Evolutionary conservation across 2,888 invertebrate species (phyloP), one percentile per base, ranked within the genome.

Genomic region (Periphyllus acericola): DNA sequence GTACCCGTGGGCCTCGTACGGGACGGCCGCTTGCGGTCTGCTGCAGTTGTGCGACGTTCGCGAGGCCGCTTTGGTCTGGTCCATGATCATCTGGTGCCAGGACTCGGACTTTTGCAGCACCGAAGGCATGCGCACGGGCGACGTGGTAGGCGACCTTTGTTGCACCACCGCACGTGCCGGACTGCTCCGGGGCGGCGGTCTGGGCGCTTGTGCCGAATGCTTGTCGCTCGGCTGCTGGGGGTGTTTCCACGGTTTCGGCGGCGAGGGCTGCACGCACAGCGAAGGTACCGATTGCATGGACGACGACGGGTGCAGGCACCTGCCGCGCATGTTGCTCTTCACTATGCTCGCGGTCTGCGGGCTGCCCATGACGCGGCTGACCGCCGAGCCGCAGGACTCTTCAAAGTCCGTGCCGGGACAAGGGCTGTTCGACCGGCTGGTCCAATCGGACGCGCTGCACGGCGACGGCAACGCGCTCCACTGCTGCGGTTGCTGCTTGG

Each of bases 71-170:
- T 90, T 89, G 91, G 90, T 89, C 81, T 90, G 90, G 89, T 91
- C 91, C 87, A 93, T 91, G 89, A 93, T 93, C 89, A 96, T 93
- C 90, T 95, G 95, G 91, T 95, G 95, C 96, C 96, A 96, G 6
- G 96, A 95, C 91, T 96, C 96, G 17, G 96, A 95, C 91, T 96
- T 95, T 90, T 93, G 94, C 19, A 94, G 91, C n/a, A 91, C 90
- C 76, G 90, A 90, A 76, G 90, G 89, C 86, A 89, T 89, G 34
- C 79, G 75, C 25, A 89, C 91, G 17, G 89, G 89, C 21, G 89
- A 89, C 40, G 79, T 66, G 19, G 88, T 83, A n/a, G 89, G 89
- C 55, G 89, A 89, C 34, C 89, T 60, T 34, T 82, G 78, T 21
- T 87, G 32, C 87, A 74, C 32, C 60, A 60, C 21, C 52, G 17